These are phyloP conservation scores for Meloidogyne exigua DNA, from an alignment of 1,140 invertebrate species.

Conservation along the genomic window DNA sequence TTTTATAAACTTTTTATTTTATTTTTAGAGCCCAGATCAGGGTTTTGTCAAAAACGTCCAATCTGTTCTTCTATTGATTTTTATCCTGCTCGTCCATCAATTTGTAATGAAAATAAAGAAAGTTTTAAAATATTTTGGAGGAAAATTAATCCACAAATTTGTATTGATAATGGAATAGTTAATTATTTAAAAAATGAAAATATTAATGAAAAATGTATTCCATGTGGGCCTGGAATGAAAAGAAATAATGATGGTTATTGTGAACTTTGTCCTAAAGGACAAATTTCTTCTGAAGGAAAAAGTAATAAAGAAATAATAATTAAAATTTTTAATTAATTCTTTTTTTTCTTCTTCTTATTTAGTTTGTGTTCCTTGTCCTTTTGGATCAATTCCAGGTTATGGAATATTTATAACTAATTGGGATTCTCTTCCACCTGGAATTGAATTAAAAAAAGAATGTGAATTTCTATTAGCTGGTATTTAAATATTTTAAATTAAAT, in stretches of 20 bases:
- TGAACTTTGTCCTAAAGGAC: constrained; percentile 64
- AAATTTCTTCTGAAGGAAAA: constrained; percentile 64
- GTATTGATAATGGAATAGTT: constrained; percentile 46
- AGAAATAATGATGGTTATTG: constrained; percentile 58
- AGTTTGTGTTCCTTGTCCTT: constrained; percentile 67
- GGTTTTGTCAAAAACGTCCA: constrained; percentile 58
- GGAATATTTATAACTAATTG: constrained; percentile 68
- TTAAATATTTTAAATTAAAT: neutral
- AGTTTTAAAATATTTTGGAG: constrained; percentile 67
- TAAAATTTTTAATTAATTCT: constrained; percentile 1
- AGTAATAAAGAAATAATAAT: constrained; percentile 44
- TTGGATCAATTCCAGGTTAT: constrained; percentile 68
- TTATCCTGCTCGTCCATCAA: constrained; percentile 67
- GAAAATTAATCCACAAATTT: constrained; percentile 70
- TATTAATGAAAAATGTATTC: constrained; percentile 54
- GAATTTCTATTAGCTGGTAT: constrained; percentile 58
- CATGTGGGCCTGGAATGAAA: constrained; percentile 45
- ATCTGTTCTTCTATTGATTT: constrained; percentile 69
- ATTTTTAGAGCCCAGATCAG: constrained; percentile 62
- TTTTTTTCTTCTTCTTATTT: no score
- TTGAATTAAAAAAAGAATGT: constrained; percentile 66
- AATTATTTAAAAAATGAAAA: neutral
- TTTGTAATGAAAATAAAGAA: constrained; percentile 64
- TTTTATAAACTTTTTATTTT: neutral
- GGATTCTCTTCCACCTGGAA: constrained; percentile 67